Evolutionary conservation across 2,797 vertebrate species (phyloP).

Genomic region (Alosa sapidissima): DNA sequence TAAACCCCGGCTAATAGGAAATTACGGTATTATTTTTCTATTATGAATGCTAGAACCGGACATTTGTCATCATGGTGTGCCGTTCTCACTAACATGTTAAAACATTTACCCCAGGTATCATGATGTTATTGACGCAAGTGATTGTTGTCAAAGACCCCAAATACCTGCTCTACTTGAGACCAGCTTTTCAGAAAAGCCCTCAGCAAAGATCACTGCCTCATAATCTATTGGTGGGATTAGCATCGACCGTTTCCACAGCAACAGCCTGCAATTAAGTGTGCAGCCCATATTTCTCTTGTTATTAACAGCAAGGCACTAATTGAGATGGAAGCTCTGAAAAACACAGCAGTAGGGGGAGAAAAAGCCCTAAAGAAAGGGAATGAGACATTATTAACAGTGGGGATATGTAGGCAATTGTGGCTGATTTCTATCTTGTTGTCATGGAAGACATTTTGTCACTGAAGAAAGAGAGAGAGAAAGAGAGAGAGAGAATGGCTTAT

Average conservation of each 20-base stretch:
- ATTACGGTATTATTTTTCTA: no score
- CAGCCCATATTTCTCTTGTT: conserved; percentile 46
- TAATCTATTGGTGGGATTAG: conserved; percentile 50
- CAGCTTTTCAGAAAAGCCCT: not conserved
- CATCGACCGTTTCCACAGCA: conserved; percentile 66
- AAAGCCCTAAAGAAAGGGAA: not conserved
- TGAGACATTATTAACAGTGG: conserved; percentile 21
- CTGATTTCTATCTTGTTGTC: not conserved
- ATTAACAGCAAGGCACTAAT: conserved; percentile 67
- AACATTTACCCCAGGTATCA: not conserved
- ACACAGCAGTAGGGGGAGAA: not conserved
- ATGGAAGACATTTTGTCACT: conserved; percentile 6
- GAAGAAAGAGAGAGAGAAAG: not conserved
- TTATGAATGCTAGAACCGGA: not conserved
- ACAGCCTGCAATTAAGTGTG: conserved; percentile 64
- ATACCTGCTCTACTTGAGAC: not conserved
- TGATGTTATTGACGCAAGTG: not conserved
- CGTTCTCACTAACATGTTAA: not conserved
- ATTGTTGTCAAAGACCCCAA: conserved; percentile 5
- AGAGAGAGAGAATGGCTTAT: not conserved
- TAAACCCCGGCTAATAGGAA: no score
- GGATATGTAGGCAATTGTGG: not conserved
- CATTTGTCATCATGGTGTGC: not conserved
- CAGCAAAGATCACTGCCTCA: conserved; percentile 26
- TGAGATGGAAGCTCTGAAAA: conserved; percentile 61